phyloP scores from a whole-genome alignment of 2,888 invertebrate species.

The Drosophila leonis region DNA sequence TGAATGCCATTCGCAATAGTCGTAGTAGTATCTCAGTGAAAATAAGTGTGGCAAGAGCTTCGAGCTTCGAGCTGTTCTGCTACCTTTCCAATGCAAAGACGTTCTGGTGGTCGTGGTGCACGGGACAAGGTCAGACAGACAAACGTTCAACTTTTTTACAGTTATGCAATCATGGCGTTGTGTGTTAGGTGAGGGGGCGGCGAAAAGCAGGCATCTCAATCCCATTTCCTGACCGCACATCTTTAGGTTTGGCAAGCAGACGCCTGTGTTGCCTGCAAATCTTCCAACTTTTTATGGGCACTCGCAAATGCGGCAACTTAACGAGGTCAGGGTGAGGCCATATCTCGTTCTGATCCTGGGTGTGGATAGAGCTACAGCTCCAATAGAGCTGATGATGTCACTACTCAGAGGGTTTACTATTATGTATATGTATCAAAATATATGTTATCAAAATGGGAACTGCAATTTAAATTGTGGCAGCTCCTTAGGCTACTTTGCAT shows the following conservation, averaged over 20 bases:
- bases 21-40: not conserved
- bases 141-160: slow-evolving; percentile 41
- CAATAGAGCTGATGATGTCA: slow-evolving; percentile 38
- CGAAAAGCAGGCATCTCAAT: not conserved
- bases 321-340: slow-evolving; percentile 72
- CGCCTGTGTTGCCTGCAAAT: slow-evolving; percentile 24
- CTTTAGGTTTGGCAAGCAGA: slow-evolving; percentile 42
- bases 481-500: slow-evolving; percentile 36
- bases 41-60: slow-evolving; percentile 3
- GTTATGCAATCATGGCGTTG: slow-evolving; percentile 66
- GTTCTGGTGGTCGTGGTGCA: not conserved
- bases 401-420: slow-evolving; percentile 14
- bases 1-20: slow-evolving; percentile 11
- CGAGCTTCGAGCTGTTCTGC: not conserved
- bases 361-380: slow-evolving; percentile 10
- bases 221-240: slow-evolving; percentile 24
- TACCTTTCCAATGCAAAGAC: slow-evolving; percentile 1
- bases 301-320: slow-evolving; percentile 69
- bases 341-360: slow-evolving; percentile 52
- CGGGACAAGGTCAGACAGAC: slow-evolving; percentile 66
- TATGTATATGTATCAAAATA: slow-evolving; percentile 10
- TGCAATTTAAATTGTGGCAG: slow-evolving; percentile 42
- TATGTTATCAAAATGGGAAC: slow-evolving; percentile 30
- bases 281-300: slow-evolving; percentile 59
- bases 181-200: not conserved